Evolutionary conservation across 2,113 vertebrate species (phyloP).

Genomic region (Scytalopus superciliaris): DNA sequence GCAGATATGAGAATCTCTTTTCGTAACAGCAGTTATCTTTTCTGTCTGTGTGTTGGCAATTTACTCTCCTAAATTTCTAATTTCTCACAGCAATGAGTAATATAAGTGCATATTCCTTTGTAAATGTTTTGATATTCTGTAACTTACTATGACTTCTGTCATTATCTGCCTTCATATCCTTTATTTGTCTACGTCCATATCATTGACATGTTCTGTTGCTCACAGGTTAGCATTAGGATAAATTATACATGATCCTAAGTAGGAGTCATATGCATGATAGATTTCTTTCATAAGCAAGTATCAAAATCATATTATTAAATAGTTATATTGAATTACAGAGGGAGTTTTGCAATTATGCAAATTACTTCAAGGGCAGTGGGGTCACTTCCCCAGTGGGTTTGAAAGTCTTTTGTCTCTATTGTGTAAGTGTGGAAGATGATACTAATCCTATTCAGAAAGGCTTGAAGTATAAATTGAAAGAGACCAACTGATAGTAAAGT

Average conservation of each 20-base stretch:
- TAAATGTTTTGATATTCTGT: neutral
- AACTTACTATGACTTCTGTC: neutral
- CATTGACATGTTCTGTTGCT: neutral
- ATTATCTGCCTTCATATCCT: neutral
- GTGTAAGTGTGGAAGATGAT: neutral
- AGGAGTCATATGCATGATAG: neutral
- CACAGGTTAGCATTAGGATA: neutral
- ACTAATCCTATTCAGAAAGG: neutral
- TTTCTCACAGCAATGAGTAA: neutral
- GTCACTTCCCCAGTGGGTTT: neutral
- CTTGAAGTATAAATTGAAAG: neutral
- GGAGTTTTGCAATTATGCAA: neutral
- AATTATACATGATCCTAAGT: neutral
- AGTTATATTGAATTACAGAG: neutral
- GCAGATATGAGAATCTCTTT: conserved; percentile 7
- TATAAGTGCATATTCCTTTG: neutral
- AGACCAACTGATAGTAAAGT: neutral
- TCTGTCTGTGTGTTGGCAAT: neutral
- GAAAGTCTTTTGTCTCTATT: neutral
- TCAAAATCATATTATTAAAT: neutral
- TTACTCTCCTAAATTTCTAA: neutral
- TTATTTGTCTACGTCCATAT: neutral
- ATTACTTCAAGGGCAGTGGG: neutral
- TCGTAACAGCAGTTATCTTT: neutral
- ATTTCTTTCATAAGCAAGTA: neutral